These are phyloP conservation scores for Chloroclystis v-ata DNA, from an alignment of 2,888 invertebrate genomes.

Conservation along the genomic window DNA sequence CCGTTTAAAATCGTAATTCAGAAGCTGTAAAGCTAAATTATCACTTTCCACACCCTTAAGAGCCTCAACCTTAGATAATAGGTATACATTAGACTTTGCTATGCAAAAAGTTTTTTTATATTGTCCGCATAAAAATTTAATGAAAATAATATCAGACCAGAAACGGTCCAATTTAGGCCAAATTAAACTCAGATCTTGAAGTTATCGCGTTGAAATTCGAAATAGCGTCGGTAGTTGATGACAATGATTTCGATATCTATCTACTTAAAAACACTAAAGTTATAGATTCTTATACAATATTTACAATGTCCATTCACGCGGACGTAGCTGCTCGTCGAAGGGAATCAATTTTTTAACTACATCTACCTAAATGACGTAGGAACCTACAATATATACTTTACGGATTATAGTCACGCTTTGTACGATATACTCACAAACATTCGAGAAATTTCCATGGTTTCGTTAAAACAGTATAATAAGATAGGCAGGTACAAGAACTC, in stretches of 20 bases:
- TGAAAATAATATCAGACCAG: neutral
- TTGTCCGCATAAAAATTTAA: slow-evolving; percentile 56
- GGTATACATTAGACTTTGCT: slow-evolving; percentile 56
- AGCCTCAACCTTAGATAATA: slow-evolving; percentile 52
- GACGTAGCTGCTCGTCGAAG: slow-evolving; percentile 70
- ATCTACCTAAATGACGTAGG: neutral
- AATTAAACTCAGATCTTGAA: slow-evolving; percentile 3
- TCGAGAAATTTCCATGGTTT: slow-evolving; percentile 5
- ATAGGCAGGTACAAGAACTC: slow-evolving; percentile 5
- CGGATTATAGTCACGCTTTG: slow-evolving; percentile 72
- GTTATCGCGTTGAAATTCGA: slow-evolving; percentile 7
- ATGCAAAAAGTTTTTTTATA: slow-evolving; percentile 66
- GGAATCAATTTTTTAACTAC: slow-evolving; percentile 44
- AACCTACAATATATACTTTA: slow-evolving; percentile 38
- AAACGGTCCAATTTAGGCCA: slow-evolving; percentile 9
- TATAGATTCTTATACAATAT: slow-evolving; percentile 53
- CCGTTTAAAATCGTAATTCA: slow-evolving; percentile 51
- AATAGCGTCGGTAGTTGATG: slow-evolving; percentile 12
- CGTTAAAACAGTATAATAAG: slow-evolving; percentile 10
- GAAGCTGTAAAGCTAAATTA: slow-evolving; percentile 76
- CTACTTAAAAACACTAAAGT: slow-evolving; percentile 51
- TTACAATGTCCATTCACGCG: slow-evolving; percentile 66
- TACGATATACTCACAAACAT: slow-evolving; percentile 52
- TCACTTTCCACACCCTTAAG: slow-evolving; percentile 55
- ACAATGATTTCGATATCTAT: slow-evolving; percentile 50